phyloP scores from a whole-genome alignment of 2,113 vertebrate species.

The Urocolius indicus region DNA sequence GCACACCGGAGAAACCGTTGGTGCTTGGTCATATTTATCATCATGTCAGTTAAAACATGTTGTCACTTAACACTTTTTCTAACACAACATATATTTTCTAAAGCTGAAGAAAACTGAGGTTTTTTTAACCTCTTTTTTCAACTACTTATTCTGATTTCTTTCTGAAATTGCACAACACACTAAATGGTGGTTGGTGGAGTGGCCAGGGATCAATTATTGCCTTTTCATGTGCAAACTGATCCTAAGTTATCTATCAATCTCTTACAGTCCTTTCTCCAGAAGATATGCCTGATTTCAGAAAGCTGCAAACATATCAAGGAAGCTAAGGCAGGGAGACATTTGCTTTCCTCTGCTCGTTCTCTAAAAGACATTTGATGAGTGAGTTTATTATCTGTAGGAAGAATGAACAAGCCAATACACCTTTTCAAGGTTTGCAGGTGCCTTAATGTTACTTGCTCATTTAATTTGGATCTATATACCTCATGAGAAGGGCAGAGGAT shows the following conservation, averaged over 20 bases:
- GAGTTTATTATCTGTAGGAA: constrained; percentile 1
- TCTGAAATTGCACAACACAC: not conserved
- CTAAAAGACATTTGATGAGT: not conserved
- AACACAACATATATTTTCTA: constrained; percentile 31
- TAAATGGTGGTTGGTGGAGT: not conserved
- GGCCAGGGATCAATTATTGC: constrained; percentile 32
- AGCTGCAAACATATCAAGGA: not conserved
- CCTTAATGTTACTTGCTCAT: constrained; percentile 30
- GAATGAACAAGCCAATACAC: constrained; percentile 22
- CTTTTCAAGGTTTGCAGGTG: constrained; percentile 44
- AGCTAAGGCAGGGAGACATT: not conserved
- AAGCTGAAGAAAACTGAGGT: not conserved
- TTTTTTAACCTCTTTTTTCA: constrained; percentile 4
- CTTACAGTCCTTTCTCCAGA: not conserved
- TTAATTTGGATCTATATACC: constrained; percentile 56
- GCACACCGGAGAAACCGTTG: not conserved
- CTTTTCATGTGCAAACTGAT: not conserved
- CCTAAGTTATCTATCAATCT: not conserved
- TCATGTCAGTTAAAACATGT: constrained; percentile 31
- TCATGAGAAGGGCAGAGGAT: constrained; percentile 43
- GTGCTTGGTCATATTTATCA: constrained; percentile 54
- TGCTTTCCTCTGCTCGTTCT: not conserved
- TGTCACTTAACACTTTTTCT: constrained; percentile 51
- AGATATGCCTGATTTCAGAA: not conserved
- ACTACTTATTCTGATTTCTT: constrained; percentile 38